Evolutionary conservation across 1,140 invertebrate species (phyloP), one percentile per base, ranked within the genome.

Genomic region (Mycetomoellerius zeteki): DNA sequence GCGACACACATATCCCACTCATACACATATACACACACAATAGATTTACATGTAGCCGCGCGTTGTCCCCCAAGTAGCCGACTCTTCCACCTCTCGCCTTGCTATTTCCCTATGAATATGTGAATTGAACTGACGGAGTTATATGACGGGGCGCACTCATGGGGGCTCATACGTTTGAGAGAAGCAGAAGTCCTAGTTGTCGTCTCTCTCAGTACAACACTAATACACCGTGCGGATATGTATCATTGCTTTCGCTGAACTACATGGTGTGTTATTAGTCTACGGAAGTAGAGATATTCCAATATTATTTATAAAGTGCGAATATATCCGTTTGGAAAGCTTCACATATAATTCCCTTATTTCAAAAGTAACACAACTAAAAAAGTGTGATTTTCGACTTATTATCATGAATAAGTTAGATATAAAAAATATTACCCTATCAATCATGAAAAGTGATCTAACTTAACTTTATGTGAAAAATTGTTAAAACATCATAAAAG

Each of bases 51-150:
- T 52, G 19, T 67, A 71, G 56, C 43, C 64, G 47, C 60, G 76
- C 64, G 33, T 21, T 47, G 69, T 33, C 50, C 76, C 88, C 71
- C 71, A 76, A 82, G 65, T 90, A 88, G 87, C 88, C 72, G 50
- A 73, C 84, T 80, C 54, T 77, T 85, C 67, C 73, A 56, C 37
- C 72, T 67, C 56, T 19, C 67, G 72, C 64, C 76, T 85, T 89
- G 81, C 86, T 87, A 88, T 91, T 92, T 93, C 84, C 84, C 93
- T 91, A 95, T 95, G 94, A 95, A 95, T 95, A 95, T 93, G 94
- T 94, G 93, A 94, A 94, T 94, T 92, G 93, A 93, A 94, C 90
- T 86, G 86, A 89, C 86, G 58, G 80, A 87, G 86, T 86, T 90
- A 81, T 91, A 89, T 50, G 75, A 73, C 84, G 27, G 12, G 10